phyloP scores from a whole-genome alignment of 2,113 vertebrate genomes.

The Tetraodon nigroviridis region DNA sequence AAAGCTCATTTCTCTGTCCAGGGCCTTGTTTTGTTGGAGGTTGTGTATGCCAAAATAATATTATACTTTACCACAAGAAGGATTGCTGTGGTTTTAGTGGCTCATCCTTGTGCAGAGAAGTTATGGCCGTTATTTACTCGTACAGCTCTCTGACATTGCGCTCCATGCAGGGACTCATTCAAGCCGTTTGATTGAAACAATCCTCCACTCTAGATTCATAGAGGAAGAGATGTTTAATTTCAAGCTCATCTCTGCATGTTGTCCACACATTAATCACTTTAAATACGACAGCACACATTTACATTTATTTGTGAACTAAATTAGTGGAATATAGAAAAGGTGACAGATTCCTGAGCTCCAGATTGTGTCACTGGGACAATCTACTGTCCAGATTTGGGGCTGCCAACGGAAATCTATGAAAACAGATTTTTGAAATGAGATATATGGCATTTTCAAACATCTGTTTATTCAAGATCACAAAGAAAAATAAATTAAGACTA shows the following conservation, averaged over 20 bases:
- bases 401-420: too few species aligned
- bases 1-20: conserved; percentile 52
- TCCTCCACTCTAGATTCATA: background rate
- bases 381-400: too few species aligned
- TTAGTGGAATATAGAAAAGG: too few species aligned
- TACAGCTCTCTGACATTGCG: background rate
- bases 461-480: background rate
- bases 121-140: too few species aligned
- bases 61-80: too few species aligned
- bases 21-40: conserved; percentile 15
- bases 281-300: background rate
- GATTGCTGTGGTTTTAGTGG: too few species aligned
- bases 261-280: background rate
- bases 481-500: conserved; percentile 27
- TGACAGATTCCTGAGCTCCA: conserved; percentile 39
- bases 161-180: too few species aligned
- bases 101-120: too few species aligned
- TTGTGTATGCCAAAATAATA: conserved; percentile 16
- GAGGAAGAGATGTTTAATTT: background rate
- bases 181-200: too few species aligned
- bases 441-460: too few species aligned
- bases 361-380: conserved; percentile 20
- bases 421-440: conserved; percentile 1
- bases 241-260: background rate
- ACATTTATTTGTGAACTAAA: background rate